Base-by-base conservation (phyloP, 2,113 vertebrate species). In the Apeltes quadracus region DNA sequence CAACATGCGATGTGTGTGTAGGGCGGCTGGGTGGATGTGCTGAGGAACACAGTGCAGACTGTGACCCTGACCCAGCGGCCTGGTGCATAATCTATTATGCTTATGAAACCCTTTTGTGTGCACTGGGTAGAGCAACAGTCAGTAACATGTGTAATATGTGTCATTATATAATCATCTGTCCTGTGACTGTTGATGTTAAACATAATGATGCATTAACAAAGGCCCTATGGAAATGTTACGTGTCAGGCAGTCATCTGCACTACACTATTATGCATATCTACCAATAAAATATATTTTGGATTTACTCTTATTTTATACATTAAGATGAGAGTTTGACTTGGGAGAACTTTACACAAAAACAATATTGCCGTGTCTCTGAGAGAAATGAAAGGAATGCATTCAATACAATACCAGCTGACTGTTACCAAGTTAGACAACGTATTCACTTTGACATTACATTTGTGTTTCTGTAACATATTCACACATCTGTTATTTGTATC, bases 41-140 rank as follows among this genome's bases (percentile, higher is more conserved):
- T 27, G 41, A 48, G 22, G 41, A 27, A 67, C 14, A 23, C 41
- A 65, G 34, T 63, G 50, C 51, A 53, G 54, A 38, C 54, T 22
- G 36, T 13, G 6, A 34, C 13, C 25, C 48, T 14, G 29, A 36
- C 22, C 63, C 25, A 5, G 25, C 16, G 5, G 4, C 23, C 8
- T 9, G 10, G 12, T 51, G 6, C 34, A 61, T 46, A 65, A 65
- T 15, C 22, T 0, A 23, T 8, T 3, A 12, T 29, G 2, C n/a
- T 56, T 1, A 53, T 55, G 39, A 38, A 36, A 36, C 39, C 51
- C 16, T 39, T 61, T 46, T 2, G 44, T 27, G 11, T 4, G 15
- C n/a, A 65, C 65, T 13, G 18, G 25, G 11, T 16, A 14, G 12
- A 16, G 7, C 32, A 16, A 51, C 9, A 11, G n/a, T 25, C 10